These are phyloP conservation scores for Thereuonema tuberculata DNA, from an alignment of 1,140 invertebrate genomes.

Conservation along the genomic window DNA sequence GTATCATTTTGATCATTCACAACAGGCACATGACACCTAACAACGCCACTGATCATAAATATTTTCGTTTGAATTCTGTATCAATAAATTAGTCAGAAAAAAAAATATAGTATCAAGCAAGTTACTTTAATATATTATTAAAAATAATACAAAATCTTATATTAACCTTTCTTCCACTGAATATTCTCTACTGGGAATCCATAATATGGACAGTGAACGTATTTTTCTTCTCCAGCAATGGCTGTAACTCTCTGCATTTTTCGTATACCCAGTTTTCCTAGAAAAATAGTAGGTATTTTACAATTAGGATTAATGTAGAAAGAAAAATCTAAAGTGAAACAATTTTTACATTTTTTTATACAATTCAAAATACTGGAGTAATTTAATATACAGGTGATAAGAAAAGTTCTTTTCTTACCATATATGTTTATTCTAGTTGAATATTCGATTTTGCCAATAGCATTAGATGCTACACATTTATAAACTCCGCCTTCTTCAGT, in stretches of 20 bases:
- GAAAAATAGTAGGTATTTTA: too few relatives aligned
- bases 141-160: too few relatives aligned
- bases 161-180: slow-evolving; percentile 38
- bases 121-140: too few relatives aligned
- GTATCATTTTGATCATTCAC: too few relatives aligned
- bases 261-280: slow-evolving; percentile 34
- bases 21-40: too few relatives aligned
- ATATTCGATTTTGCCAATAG: slow-evolving; percentile 45
- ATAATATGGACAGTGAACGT: slow-evolving; percentile 33
- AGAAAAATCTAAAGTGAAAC: background rate
- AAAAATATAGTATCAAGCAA: too few relatives aligned
- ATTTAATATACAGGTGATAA: background rate
- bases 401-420: slow-evolving; percentile 31
- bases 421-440: slow-evolving; percentile 79
- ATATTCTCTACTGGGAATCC: slow-evolving; percentile 35
- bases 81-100: too few relatives aligned
- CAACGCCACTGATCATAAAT: too few relatives aligned
- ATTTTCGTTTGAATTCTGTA: too few relatives aligned
- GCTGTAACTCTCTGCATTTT: slow-evolving; percentile 33
- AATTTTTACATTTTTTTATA: background rate
- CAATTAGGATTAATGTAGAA: too few relatives aligned
- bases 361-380: background rate
- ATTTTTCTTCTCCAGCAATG: slow-evolving; percentile 30
- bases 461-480: slow-evolving; percentile 22
- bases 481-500: slow-evolving; percentile 20